phyloP scores from a whole-genome alignment of 2,888 invertebrate genomes.

The Tyria jacobaeae region DNA sequence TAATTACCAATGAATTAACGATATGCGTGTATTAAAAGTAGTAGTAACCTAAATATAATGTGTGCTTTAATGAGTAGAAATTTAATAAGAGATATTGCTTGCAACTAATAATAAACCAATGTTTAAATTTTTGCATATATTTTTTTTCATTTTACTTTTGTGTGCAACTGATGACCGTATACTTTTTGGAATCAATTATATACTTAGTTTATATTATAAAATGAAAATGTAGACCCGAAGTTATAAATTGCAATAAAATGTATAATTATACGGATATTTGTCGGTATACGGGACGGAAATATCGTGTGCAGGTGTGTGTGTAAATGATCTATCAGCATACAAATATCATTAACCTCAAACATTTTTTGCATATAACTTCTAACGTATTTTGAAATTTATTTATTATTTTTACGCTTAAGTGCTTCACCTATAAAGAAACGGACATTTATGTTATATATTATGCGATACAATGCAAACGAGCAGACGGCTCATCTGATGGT shows the following conservation, averaged over 20 bases:
- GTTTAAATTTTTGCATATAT: neutral
- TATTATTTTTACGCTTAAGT: neutral
- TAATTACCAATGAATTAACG: neutral
- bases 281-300: neutral
- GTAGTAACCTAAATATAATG: no score
- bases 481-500: no score
- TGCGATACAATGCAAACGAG: no score
- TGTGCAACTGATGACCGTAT: neutral
- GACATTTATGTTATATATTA: no score
- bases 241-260: neutral
- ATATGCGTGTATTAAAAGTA: neutral
- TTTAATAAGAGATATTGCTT: neutral
- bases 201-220: neutral
- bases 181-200: neutral
- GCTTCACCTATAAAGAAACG: neutral
- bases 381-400: neutral
- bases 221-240: neutral
- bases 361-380: neutral
- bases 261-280: conserved; percentile 1
- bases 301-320: neutral
- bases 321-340: neutral
- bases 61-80: no score
- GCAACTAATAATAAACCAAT: neutral
- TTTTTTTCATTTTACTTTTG: neutral
- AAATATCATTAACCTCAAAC: neutral